Evolutionary conservation across 1,140 invertebrate species (phyloP).

Genomic region (Octopus bimaculoides): DNA sequence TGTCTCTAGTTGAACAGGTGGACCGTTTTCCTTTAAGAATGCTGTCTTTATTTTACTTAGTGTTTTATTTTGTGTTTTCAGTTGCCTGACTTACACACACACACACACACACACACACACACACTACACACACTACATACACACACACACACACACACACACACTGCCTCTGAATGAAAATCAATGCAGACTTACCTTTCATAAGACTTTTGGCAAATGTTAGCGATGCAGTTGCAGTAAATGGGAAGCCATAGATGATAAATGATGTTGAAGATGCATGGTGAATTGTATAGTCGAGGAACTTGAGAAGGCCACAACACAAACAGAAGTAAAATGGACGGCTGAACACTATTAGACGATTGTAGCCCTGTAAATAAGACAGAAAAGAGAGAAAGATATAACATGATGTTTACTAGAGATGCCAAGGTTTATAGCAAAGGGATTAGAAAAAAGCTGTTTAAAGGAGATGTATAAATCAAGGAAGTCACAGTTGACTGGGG

Average conservation of each 20-base stretch:
- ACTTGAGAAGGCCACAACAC: conserved; percentile 72
- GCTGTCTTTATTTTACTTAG: no score
- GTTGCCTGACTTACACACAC: no score
- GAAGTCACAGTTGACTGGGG: no score
- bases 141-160: no score
- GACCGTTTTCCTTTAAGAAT: no score
- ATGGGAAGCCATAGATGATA: conserved; percentile 74
- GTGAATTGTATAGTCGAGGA: conserved; percentile 62
- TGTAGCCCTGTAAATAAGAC: conserved; percentile 72
- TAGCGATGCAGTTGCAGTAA: conserved; percentile 71
- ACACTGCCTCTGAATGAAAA: no score
- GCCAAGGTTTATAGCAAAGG: conserved; percentile 22
- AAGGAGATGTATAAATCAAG: no score
- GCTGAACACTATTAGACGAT: conserved; percentile 88
- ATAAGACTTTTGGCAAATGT: conserved; percentile 66
- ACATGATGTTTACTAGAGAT: not conserved
- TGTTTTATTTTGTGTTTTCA: no score
- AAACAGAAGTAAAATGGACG: conserved; percentile 94
- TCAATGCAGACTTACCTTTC: conserved; percentile 35
- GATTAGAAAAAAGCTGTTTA: no score
- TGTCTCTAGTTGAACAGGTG: no score
- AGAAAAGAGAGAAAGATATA: conserved; percentile 15
- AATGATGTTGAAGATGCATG: conserved; percentile 52
- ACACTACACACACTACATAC: no score
- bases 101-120: no score